Conservation (phyloP, 2,113 vertebrate species). For the Podarcis cretensis region DNA sequence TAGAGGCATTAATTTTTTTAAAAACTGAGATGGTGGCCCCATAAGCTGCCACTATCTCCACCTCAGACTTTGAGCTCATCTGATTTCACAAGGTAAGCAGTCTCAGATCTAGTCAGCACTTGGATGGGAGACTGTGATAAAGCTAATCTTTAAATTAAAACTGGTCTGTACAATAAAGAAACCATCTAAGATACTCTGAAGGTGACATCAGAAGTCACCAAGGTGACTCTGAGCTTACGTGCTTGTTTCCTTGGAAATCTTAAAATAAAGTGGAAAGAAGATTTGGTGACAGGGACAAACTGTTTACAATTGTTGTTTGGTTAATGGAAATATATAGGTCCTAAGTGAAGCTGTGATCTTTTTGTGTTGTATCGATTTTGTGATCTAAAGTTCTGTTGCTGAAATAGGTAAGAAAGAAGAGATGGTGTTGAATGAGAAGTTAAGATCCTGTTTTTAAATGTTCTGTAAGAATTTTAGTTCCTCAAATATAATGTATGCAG, state of each 20-base stretch:
- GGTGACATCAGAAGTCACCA: slow-evolving; percentile 4
- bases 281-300: not conserved
- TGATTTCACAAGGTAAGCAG: slow-evolving; percentile 35
- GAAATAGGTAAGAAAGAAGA: not conserved
- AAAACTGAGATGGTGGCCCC: not conserved
- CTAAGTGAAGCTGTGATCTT: not conserved
- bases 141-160: slow-evolving; percentile 46
- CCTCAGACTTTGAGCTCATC: not conserved
- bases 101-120: not conserved
- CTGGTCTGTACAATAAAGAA: slow-evolving; percentile 21
- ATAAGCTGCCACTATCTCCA: slow-evolving; percentile 17
- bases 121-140: slow-evolving; percentile 44
- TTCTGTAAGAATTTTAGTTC: not conserved
- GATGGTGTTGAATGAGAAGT: not conserved
- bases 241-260: slow-evolving; percentile 16
- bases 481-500: not conserved
- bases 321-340: not conserved
- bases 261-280: not conserved
- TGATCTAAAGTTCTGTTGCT: not conserved
- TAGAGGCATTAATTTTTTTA: slow-evolving; percentile 36
- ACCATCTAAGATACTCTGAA: slow-evolving; percentile 14
- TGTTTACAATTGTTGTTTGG: not conserved
- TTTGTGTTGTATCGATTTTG: not conserved
- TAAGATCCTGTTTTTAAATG: not conserved
- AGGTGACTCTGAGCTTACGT: not conserved